phyloP scores from a whole-genome alignment of 2,113 vertebrate genomes.

The Gulo gulo region DNA sequence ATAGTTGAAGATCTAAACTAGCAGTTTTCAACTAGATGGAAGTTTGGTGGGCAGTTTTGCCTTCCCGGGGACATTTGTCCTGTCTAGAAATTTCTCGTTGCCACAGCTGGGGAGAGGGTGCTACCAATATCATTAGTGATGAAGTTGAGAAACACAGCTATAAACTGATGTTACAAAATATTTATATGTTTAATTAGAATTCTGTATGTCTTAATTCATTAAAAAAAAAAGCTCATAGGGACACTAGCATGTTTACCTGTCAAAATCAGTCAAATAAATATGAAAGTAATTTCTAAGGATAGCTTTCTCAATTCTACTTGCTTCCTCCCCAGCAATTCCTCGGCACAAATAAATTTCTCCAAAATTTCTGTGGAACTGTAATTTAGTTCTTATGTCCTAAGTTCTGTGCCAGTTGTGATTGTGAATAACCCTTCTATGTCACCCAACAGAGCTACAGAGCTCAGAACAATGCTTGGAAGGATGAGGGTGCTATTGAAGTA shows the following conservation, averaged over 20 bases:
- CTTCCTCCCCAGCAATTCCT: neutral
- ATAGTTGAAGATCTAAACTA: neutral
- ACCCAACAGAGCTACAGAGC: neutral
- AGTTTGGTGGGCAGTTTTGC: neutral
- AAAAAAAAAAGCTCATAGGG: neutral
- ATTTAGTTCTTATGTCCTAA: neutral
- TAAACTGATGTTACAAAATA: neutral
- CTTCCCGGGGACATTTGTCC: neutral
- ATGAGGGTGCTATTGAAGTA: neutral
- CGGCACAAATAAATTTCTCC: neutral
- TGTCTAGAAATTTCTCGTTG: neutral
- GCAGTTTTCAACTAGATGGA: neutral
- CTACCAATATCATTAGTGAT: neutral
- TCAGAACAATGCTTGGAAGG: neutral
- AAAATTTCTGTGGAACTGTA: neutral
- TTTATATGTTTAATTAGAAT: neutral
- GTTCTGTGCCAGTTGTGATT: neutral
- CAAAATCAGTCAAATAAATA: constrained; percentile 5
- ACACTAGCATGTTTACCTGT: neutral
- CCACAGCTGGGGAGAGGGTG: accelerated
- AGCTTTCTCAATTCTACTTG: neutral
- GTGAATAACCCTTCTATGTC: neutral
- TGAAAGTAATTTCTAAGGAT: neutral
- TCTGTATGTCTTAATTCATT: neutral
- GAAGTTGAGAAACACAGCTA: neutral